phyloP scores from a whole-genome alignment of 2,888 invertebrate genomes.

The Orthosia gothica region DNA sequence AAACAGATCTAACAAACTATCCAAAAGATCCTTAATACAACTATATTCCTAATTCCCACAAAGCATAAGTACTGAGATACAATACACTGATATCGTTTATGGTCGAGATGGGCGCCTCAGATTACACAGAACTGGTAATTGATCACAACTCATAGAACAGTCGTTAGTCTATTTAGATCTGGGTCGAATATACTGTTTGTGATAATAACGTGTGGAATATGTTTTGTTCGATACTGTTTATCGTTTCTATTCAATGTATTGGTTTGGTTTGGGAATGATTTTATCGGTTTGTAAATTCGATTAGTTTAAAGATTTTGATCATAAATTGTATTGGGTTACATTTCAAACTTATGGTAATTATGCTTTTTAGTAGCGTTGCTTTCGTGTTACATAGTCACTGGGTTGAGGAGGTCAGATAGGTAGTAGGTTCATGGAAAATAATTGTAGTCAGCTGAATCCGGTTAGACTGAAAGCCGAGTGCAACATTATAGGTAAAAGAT shows the following conservation, averaged over 20 bases:
- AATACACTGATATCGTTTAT: constrained; percentile 78
- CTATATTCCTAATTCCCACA: constrained; percentile 35
- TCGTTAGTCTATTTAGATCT: constrained; percentile 76
- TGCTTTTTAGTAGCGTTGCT: neutral
- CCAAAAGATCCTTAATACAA: constrained; percentile 15
- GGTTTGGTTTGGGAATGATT: constrained; percentile 30
- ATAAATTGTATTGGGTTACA: neutral
- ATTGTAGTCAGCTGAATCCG: no score
- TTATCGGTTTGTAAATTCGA: constrained; percentile 22
- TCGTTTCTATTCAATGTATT: constrained; percentile 42
- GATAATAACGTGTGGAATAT: constrained; percentile 60
- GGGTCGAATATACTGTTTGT: constrained; percentile 77
- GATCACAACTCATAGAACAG: constrained; percentile 65
- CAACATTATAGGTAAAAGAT: no score
- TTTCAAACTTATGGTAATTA: neutral
- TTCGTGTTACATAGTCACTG: no score
- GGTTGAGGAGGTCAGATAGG: no score
- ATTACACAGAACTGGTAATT: constrained; percentile 76
- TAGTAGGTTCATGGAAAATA: no score
- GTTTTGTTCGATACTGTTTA: constrained; percentile 51
- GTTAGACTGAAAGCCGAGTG: no score
- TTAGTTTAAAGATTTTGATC: constrained; percentile 1
- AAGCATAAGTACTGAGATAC: constrained; percentile 50
- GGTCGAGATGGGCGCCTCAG: constrained; percentile 78
- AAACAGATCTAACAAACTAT: neutral